Evolutionary conservation across 1,140 invertebrate species (phyloP), one percentile per base, ranked within the genome.

Genomic region (Andrena cerasifolii): DNA sequence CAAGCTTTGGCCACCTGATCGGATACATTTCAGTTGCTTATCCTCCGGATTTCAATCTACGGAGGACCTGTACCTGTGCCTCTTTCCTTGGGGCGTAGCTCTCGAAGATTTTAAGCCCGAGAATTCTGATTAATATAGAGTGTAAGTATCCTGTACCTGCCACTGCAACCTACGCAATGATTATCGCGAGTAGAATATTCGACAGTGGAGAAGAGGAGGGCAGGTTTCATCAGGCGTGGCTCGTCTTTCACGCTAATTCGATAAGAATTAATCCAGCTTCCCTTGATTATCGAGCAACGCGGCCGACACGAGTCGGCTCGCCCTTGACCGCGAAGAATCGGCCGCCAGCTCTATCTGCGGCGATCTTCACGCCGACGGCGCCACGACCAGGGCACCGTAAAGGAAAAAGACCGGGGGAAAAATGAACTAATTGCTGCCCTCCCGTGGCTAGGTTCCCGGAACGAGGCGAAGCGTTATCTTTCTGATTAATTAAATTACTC

Each of bases 331-430:
- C 51, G 51, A 71, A 31, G 18, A 59, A 59, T 71, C 36, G 68
- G 24, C 36, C 68, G 33, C 24, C 47, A 18, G 45, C 7, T 33
- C 63, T 73, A 73, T 73, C 72, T 31, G 10, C 58, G 12, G 56
- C 21, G 68, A 81, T 82, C 80, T 78, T 82, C 71, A 82, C 80
- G 76, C 80, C 61, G 76, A 73, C 78, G 76, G 66, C 65, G 58
- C 80, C 45, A 36, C 40, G 21, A 76, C 51, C 59, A 24, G 26
- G 51, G 36, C 36, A 47, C 18, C 45, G 59, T 68, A 36, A 79
- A 51, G 58, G 75, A 68, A n/a, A 59, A 45, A 40, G 58, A 43
- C 16, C 16, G n/a, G 21, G 58, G 18, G n/a, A 63, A 56, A 53
- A 74, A 74, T 73, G 40, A 53, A 73, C 71, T 73, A 73, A 73